Conservation (phyloP, 2,113 vertebrate species). For the Petrocephalus zakoni region DNA sequence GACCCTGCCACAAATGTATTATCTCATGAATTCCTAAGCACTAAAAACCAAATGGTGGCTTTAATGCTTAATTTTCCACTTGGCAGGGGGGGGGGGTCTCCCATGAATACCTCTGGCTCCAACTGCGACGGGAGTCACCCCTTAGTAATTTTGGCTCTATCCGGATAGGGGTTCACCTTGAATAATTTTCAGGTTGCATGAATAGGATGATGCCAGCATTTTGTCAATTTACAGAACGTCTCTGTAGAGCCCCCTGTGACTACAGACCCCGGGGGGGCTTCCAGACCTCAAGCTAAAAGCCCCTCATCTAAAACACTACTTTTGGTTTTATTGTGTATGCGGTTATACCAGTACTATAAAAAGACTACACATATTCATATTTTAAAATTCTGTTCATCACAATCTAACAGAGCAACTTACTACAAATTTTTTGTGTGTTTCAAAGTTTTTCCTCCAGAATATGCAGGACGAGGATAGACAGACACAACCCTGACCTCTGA, state of each 20-base stretch:
- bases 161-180: not conserved
- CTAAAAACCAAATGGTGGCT: not conserved
- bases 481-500: not conserved
- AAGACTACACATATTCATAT: not conserved
- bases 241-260: not conserved
- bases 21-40: not conserved
- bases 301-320: not conserved
- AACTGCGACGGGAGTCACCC: not conserved
- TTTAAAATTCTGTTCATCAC: not conserved
- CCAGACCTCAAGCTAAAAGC: not conserved
- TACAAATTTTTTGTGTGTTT: not conserved
- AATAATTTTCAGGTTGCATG: not conserved
- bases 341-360: not conserved
- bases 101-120: not conserved
- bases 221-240: not conserved
- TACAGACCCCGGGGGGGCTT: not conserved
- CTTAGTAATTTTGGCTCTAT: not conserved
- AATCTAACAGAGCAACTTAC: not conserved
- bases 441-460: not conserved
- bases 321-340: not conserved
- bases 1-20: not conserved
- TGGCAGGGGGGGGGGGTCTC: not conserved
- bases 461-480: not conserved
- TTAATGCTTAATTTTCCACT: not conserved
- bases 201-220: not conserved